Evolutionary conservation across 2,888 invertebrate species (phyloP), one percentile per base, ranked within the genome.

Genomic region (Hyposoter dolosus): DNA sequence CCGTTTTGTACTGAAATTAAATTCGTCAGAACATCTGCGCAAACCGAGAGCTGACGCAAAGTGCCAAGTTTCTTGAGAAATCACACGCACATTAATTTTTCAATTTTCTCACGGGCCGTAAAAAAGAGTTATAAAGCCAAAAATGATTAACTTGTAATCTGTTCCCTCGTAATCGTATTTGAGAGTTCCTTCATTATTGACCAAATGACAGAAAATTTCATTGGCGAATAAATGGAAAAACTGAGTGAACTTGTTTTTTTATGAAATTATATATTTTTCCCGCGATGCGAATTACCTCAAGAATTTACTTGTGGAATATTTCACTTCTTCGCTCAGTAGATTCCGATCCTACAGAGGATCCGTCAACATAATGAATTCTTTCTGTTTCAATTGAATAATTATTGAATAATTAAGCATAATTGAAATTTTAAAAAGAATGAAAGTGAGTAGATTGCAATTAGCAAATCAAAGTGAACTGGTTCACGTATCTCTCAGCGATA

Each of bases 21-120:
- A 76, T 65, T 23, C 5, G 35, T 35, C 9, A 9, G 50, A 35
- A 47, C 45, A 15, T 43, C n/a, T n/a, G 28, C n/a, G 19, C 23
- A 65, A 75, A 15, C 45, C 75, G 28, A 65, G 35, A 76, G 47
- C 65, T 47, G 6, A 43, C 7, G 60, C 6, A 60, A 71, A 71
- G 12, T 28, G n/a, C 17, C n/a, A 56, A 45, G 15, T 23, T 75
- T 4, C 12, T 60, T n/a, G n/a, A 45, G 9, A 17, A 50, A 35
- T 50, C 47, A 43, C 23, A 19, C 23, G 15, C 53, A 23, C 68
- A 53, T 82, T 69, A 45, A 68, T 60, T 75, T 60, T 19, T 19
- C 28, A 68, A 82, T 82, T 75, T 68, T 50, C 43, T 17, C 53
- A 9, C 10, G 19, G 12, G 12, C 17, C 9, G 4, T n/a, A 66